Base-by-base conservation (phyloP, 1,140 invertebrate genomes). In the Drosophila malerkotliana region DNA sequence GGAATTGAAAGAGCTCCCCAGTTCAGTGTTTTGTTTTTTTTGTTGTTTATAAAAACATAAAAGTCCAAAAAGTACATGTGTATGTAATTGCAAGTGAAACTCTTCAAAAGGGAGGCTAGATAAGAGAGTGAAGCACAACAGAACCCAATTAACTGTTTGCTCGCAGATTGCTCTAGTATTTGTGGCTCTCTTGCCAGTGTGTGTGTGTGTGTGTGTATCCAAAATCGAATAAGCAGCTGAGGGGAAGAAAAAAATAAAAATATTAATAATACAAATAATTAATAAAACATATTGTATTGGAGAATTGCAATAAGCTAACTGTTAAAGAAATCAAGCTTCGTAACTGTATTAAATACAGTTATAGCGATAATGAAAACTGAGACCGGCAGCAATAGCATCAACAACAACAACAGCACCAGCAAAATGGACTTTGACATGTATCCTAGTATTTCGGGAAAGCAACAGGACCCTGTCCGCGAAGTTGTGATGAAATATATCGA, bases 401-500 rank as follows among this genome's bases (percentile, higher is more conserved):
- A 63, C 37, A 80, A 53, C 14, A 82, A 53, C 18, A 76, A 53
- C 26, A 28, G 15, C 37, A 67, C 4, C 14, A 72, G 24, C 56
- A 84, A 77, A 81, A 93, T 94, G 92, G 93, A 92, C 92, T 92
- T 92, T 77, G 93, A 93, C 91, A 85, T 92, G 76, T 94, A 94
- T 92, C 92, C 93, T 82, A 93, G 93, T 88, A 93, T 94, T 88
- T 93, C 94, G 92, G 94, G 93, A 84, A 94, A 94, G 92, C 93
- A 94, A 91, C 94, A 94, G 91, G 94, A 94, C 92, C 92, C 94
- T 68, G 93, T 94, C 44, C 92, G 94, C 74, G 94, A 94, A 91
- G 93, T 94, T 60, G 94, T 94, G 79, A 93, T 94, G 91, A 94
- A 94, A 83, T 94, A 94, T 91, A 94, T 94, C 73, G 94, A 94